These are phyloP conservation scores for Anolis apletophallus DNA, from an alignment of 2,797 vertebrate genomes.

Conservation along the genomic window DNA sequence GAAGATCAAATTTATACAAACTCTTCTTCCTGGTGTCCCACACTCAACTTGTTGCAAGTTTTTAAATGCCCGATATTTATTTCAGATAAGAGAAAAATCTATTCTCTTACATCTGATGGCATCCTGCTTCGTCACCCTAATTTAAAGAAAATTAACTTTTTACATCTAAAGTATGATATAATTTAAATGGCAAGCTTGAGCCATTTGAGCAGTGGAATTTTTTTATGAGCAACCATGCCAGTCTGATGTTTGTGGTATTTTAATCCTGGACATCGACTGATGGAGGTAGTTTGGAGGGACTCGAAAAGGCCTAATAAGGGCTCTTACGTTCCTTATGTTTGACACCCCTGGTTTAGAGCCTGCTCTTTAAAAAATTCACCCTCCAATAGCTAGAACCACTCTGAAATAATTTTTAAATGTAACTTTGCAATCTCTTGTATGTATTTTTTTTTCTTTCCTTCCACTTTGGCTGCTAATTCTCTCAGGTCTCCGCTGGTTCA, in stretches of 20 bases:
- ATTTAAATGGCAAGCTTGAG: not conserved
- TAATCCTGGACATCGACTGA: not conserved
- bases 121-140: not conserved
- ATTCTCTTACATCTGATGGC: not conserved
- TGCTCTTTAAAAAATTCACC: conserved; percentile 68
- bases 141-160: not conserved
- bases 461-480: conserved; percentile 80
- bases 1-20: not conserved
- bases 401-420: conserved; percentile 73
- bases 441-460: conserved; percentile 84
- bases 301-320: not conserved
- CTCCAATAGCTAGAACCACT: conserved; percentile 72
- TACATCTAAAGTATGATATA: not conserved
- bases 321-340: not conserved
- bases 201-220: not conserved
- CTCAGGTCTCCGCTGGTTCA: conserved; percentile 96
- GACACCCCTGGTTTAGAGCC: conserved; percentile 57
- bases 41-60: not conserved
- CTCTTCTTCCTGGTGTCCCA: not conserved
- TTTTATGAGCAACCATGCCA: not conserved
- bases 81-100: not conserved
- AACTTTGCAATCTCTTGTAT: conserved; percentile 87
- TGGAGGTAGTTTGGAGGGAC: not conserved
- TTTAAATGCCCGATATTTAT: not conserved
- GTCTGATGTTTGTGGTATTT: conserved; percentile 1